Conservation (phyloP, 1,140 invertebrate species). For the Zaprionus africanus region DNA sequence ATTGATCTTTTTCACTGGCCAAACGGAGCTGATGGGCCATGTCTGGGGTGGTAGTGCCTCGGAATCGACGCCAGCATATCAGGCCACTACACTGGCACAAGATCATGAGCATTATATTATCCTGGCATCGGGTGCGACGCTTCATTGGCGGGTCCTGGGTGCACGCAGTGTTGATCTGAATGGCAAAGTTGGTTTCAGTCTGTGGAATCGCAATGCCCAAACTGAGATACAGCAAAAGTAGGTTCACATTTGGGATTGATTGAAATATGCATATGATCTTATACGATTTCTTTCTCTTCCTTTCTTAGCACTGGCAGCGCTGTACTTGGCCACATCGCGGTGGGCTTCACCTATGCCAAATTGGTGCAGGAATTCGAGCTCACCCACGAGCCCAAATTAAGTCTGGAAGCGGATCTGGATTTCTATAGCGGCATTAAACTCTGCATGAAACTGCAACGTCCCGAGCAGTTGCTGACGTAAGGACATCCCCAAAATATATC, state of each 20-base stretch:
- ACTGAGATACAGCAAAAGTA: slow-evolving; percentile 91
- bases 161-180: slow-evolving; percentile 93
- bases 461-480: slow-evolving; percentile 88
- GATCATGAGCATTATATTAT: slow-evolving; percentile 90
- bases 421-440: slow-evolving; percentile 91
- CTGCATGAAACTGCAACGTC: slow-evolving; percentile 92
- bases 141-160: slow-evolving; percentile 89
- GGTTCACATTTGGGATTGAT: slow-evolving; percentile 48
- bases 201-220: slow-evolving; percentile 95
- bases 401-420: slow-evolving; percentile 91
- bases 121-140: slow-evolving; percentile 90
- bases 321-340: slow-evolving; percentile 88
- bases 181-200: slow-evolving; percentile 92
- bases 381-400: slow-evolving; percentile 89
- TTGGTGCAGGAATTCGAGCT: slow-evolving; percentile 89
- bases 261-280: not conserved
- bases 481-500: slow-evolving; percentile 29
- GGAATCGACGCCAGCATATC: slow-evolving; percentile 92
- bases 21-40: slow-evolving; percentile 94
- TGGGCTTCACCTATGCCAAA: slow-evolving; percentile 89
- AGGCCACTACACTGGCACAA: slow-evolving; percentile 90
- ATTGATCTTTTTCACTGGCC: slow-evolving; percentile 93
- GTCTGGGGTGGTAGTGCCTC: slow-evolving; percentile 94
- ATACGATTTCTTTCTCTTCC: not conserved
- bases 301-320: slow-evolving; percentile 89